A percentile compares a stretch with the other conserved stretches of the same genome.
These are phyloP conservation scores for Eurois occulta DNA, from an alignment of 2,888 invertebrate genomes.

Conservation along the genomic window DNA sequence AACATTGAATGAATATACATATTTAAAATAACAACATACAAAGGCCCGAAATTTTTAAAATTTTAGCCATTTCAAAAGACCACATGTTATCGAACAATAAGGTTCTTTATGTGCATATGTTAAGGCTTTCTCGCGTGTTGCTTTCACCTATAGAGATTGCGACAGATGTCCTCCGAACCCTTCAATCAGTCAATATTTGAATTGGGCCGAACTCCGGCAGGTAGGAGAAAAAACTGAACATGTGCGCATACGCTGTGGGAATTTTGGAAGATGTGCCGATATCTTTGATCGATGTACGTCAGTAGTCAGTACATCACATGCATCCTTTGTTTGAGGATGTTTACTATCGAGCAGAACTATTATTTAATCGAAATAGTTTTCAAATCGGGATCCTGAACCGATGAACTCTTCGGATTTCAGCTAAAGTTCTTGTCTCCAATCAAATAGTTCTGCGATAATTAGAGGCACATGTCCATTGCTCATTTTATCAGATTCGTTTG, in stretches of 20 bases:
- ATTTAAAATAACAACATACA: slow-evolving; percentile 31
- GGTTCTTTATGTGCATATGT: slow-evolving; percentile 69
- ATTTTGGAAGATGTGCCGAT: slow-evolving; percentile 61
- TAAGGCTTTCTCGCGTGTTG: slow-evolving; percentile 77
- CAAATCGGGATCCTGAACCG: background rate
- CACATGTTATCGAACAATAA: slow-evolving; percentile 68
- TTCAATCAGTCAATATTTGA: slow-evolving; percentile 90
- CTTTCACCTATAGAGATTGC: slow-evolving; percentile 80
- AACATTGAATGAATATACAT: slow-evolving; percentile 25
- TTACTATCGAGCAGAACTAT: slow-evolving; percentile 1
- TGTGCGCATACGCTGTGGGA: slow-evolving; percentile 75
- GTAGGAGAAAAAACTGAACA: slow-evolving; percentile 75
- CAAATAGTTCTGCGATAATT: background rate
- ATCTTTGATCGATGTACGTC: slow-evolving; percentile 42
- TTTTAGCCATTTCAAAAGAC: slow-evolving; percentile 59
- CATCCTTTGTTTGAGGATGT: slow-evolving; percentile 46
- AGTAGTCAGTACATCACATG: slow-evolving; percentile 10
- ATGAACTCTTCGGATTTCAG: background rate
- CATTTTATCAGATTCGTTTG: background rate
- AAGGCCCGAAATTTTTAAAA: slow-evolving; percentile 30
- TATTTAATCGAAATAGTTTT: slow-evolving; percentile 5
- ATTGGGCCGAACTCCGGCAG: slow-evolving; percentile 72
- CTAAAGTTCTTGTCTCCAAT: background rate
- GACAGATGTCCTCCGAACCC: slow-evolving; percentile 88
- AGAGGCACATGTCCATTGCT: background rate